Conservation (phyloP, 2,797 vertebrate species). For the Lerista edwardsae region DNA sequence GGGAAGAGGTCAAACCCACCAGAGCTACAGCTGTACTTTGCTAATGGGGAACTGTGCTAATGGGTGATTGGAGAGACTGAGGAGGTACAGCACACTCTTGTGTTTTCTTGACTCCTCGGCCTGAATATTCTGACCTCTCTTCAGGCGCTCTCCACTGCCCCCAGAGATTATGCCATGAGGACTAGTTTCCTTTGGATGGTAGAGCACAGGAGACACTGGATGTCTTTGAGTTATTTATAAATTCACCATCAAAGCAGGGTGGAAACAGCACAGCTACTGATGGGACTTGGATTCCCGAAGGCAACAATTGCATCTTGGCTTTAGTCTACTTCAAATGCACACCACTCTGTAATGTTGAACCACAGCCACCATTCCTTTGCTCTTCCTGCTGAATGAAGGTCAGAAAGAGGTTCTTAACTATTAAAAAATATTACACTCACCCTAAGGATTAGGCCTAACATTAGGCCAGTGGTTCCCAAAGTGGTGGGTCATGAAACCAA, state of each 20-base stretch:
- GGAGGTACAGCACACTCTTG: background rate
- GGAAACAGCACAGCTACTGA: background rate
- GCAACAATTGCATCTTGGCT: background rate
- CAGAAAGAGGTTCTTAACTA: background rate
- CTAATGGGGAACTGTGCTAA: background rate
- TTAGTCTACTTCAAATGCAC: background rate
- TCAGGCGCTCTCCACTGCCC: background rate
- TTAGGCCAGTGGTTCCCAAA: too few species aligned
- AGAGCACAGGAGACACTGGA: background rate
- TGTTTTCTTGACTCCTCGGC: background rate
- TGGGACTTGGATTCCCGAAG: background rate
- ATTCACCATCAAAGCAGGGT: background rate
- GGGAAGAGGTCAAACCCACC: background rate
- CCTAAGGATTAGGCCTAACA: too few species aligned
- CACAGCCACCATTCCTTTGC: background rate
- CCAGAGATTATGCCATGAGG: background rate
- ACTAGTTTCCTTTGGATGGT: background rate
- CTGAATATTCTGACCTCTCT: background rate
- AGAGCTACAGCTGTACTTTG: background rate
- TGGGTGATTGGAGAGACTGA: background rate
- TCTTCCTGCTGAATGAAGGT: background rate
- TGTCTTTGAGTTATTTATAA: background rate
- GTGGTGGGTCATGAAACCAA: too few species aligned
- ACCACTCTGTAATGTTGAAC: background rate
- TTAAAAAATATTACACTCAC: background rate